These are phyloP conservation scores for Scatophagus argus DNA, from an alignment of 2,113 vertebrate species.

Conservation along the genomic window DNA sequence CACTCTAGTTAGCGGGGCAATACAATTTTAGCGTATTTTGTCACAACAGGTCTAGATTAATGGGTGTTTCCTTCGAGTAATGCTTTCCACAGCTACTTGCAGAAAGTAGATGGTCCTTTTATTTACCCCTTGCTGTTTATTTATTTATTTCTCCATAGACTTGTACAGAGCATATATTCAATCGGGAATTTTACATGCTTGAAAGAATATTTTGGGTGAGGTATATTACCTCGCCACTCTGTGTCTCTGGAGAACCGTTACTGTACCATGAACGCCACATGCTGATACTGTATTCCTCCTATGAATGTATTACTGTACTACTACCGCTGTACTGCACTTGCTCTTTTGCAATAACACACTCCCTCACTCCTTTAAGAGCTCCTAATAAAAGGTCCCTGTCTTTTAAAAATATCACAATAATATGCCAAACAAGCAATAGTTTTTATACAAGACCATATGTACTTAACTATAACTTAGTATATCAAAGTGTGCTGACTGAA, in stretches of 20 bases:
- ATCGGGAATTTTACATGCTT: background rate
- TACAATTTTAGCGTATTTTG: background rate
- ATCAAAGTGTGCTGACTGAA: background rate
- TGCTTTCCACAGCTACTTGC: background rate
- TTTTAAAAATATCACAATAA: background rate
- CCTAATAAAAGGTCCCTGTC: background rate
- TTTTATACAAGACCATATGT: background rate
- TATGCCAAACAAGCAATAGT: background rate
- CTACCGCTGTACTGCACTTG: background rate
- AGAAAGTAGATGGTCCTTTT: background rate
- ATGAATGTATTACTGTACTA: background rate
- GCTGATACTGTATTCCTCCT: background rate
- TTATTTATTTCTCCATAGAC: too few species aligned
- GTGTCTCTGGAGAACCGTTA: background rate
- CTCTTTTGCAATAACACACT: background rate
- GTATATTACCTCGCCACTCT: background rate
- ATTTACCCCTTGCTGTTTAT: too few species aligned
- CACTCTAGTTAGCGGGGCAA: background rate
- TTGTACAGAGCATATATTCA: background rate
- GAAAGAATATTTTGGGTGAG: background rate
- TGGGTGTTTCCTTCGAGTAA: background rate
- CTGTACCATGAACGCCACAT: background rate
- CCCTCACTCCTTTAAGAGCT: background rate
- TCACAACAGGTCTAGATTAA: background rate
- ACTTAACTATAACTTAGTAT: background rate